Evolutionary conservation across 1,140 invertebrate genomes (phyloP), one percentile per base, ranked within the genome.

Genomic region (Orius laevigatus): DNA sequence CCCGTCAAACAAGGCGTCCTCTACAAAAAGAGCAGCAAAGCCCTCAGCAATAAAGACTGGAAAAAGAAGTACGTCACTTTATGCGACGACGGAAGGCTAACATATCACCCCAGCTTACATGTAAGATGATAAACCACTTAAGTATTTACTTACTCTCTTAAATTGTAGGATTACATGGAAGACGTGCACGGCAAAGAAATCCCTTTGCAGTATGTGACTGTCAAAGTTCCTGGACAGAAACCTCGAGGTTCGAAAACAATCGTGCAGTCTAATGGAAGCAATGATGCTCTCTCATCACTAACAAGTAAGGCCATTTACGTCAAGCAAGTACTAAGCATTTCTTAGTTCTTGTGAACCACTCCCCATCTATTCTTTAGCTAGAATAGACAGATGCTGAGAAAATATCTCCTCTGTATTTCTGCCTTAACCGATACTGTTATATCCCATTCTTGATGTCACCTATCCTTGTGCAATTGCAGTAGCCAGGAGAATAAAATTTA

Each of bases 51-150:
- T 45, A 96, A 95, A 65, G 94, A 98, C 59, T 89, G 94, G 89
- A 98, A 98, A 67, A 98, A 98, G 70, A 98, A 98, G 66, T 98
- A 97, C 67, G 94, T 98, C 1, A 93, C 92, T 0, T 65, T 98
- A 3, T 81, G 87, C 59, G 87, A 92, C 66, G 89, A 97, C 68
- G 93, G 91, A 6, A 68, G 83, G 56, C 71, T 98, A 31, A 93
- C 90, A 15, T 98, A 98, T 71, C 89, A 97, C 69, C 84, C 90
- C 1, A 96, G 85, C 66, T 70, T 97, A 56, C 86, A 93, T 70
- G 84, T 87, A 69, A 76, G 75, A 75, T 35, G 19, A 42, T 4
- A 25, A 25, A n/a, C n/a, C n/a, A n/a, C n/a, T 25, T 25, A 25
- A 25, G 3, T 25, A 25, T 25, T 8, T 4, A 25, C 25, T 53